Evolutionary conservation across 2,888 invertebrate species (phyloP), one percentile per base, ranked within the genome.

Genomic region (Drosophila antonietae): DNA sequence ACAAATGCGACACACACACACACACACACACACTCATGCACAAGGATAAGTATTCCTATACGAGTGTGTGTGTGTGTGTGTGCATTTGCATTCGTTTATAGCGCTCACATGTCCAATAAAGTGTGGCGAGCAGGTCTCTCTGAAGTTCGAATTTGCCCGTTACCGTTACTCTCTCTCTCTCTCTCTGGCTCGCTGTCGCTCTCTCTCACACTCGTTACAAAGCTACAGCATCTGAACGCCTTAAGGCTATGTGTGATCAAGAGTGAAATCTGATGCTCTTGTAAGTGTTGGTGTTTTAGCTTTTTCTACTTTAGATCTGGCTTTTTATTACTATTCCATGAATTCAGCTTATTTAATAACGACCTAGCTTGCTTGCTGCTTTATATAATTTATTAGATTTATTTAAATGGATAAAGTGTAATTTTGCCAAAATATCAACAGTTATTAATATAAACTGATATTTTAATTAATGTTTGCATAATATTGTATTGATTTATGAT

Each of bases 1-100:
- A 87, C 89, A 88, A 79, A 82, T 78, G 79, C 85, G 68, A 57
- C 58, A 62, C 68, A 31, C 31, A 31, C 28, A 35, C 20, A 37
- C 18, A 73, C 51, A 72, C 31, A 31, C 28, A 35, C 20, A 37
- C 18, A 73, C 51, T 68, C 31, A 56, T 47, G 31, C 9, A 20
- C 35, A 64, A 44, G 71, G 41, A 81, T 76, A 53, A 62, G 73
- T 55, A 66, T 52, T 6, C 8, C 20, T 51, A 31, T 53, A 41
- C 51, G 15, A 33, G 43, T 56, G 18, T 66, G 20, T 44, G 39
- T 56, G 18, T 66, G 20, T 44, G 39, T 52, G 18, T 63, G 46
- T 63, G 43, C 57, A 35, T 57, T 68, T 71, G 35, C 35, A 67
- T 46, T 39, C 65, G 23, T 44, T 56, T 66, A 61, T 55, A 65